phyloP scores from a whole-genome alignment of 2,113 vertebrate genomes.

The Numida meleagris region DNA sequence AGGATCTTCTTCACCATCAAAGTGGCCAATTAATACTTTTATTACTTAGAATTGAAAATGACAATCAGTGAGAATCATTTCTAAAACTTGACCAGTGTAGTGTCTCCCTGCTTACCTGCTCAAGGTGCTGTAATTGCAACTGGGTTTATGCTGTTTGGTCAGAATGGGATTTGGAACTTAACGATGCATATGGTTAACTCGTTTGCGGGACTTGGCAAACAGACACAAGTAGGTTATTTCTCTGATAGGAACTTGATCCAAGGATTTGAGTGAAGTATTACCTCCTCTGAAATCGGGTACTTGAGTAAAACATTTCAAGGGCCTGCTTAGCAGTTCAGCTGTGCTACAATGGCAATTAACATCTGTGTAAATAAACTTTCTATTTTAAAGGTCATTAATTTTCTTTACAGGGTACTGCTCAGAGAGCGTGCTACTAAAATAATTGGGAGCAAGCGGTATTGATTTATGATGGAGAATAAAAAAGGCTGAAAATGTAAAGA shows the following conservation, averaged over 20 bases:
- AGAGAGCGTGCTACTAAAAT: constrained; percentile 10
- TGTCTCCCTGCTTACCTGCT: constrained; percentile 71
- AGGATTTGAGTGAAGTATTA: constrained; percentile 48
- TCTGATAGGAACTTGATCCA: constrained; percentile 70
- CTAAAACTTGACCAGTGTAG: constrained; percentile 77
- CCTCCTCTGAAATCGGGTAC: constrained; percentile 17
- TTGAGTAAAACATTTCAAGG: constrained; percentile 4
- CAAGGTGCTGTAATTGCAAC: constrained; percentile 52
- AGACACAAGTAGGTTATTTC: constrained; percentile 58
- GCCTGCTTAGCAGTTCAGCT: constrained; percentile 20
- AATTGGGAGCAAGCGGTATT: constrained; percentile 20
- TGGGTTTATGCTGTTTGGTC: constrained; percentile 70
- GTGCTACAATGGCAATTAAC: constrained; percentile 63
- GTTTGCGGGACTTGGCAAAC: constrained; percentile 67
- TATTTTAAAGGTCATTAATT: constrained; percentile 73
- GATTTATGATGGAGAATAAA: constrained; percentile 30
- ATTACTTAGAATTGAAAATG: constrained; percentile 81
- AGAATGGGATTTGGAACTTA: constrained; percentile 81
- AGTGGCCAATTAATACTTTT: constrained; percentile 79
- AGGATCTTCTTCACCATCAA: constrained; percentile 77
- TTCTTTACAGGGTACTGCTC: constrained; percentile 24
- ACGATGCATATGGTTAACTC: constrained; percentile 74
- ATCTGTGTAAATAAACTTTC: constrained; percentile 54
- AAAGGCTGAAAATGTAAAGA: constrained; percentile 5
- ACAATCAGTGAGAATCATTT: constrained; percentile 80